Conservation (phyloP, 1,140 invertebrate genomes). For the Atta texana region DNA sequence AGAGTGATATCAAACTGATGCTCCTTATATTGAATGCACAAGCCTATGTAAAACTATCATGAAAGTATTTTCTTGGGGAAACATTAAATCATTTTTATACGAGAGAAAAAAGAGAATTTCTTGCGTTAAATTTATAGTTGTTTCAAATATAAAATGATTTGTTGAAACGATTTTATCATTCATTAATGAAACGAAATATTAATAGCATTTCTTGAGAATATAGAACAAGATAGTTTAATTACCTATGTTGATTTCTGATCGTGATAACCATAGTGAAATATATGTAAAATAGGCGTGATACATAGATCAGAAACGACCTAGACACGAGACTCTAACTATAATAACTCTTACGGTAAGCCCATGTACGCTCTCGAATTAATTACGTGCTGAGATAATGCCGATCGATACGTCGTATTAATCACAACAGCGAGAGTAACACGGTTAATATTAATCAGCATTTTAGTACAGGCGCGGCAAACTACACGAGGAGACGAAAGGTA, state of each 20-base stretch:
- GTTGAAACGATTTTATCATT: neutral
- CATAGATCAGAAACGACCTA: constrained; percentile 35
- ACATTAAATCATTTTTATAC: neutral
- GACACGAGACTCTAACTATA: constrained; percentile 41
- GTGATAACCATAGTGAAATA: constrained; percentile 39
- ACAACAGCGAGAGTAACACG: constrained; percentile 74
- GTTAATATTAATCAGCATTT: constrained; percentile 79
- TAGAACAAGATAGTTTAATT: constrained; percentile 16
- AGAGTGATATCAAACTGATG: neutral
- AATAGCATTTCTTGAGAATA: neutral
- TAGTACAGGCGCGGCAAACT: constrained; percentile 61
- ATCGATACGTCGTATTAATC: constrained; percentile 77
- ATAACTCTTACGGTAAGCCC: constrained; percentile 64
- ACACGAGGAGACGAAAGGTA: constrained; percentile 32
- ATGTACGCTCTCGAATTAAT: constrained; percentile 77
- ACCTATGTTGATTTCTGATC: neutral
- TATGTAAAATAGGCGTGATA: constrained; percentile 16
- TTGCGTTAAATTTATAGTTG: neutral
- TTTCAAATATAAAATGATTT: neutral
- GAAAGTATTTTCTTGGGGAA: too few relatives aligned
- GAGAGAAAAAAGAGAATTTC: neutral
- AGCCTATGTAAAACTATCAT: neutral
- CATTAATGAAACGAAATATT: neutral
- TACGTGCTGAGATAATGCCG: constrained; percentile 76
- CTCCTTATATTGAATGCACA: neutral